Evolutionary conservation across 1,140 invertebrate species (phyloP).

Genomic region (Daktulosphaira vitifoliae): DNA sequence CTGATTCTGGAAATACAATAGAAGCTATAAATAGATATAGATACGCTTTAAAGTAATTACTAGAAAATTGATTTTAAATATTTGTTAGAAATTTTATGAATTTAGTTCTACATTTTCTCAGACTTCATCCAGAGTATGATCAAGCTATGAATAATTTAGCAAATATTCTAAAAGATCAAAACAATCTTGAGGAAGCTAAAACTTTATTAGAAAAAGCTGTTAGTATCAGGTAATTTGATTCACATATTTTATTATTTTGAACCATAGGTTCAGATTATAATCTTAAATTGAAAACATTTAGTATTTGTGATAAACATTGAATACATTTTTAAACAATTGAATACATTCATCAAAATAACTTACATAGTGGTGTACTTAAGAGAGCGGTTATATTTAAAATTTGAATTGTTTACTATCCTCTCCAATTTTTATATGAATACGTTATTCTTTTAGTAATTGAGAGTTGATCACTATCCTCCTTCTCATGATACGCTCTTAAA

Average conservation of each 20-base stretch:
- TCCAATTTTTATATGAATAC: too few relatives aligned
- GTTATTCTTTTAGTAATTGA: too few relatives aligned
- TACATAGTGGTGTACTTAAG: too few relatives aligned
- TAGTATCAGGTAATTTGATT: conserved; percentile 45
- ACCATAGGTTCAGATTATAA: neutral
- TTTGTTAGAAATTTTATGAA: neutral
- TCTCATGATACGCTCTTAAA: too few relatives aligned
- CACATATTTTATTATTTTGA: neutral
- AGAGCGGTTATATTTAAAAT: too few relatives aligned
- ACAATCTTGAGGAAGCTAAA: conserved; percentile 65
- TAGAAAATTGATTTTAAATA: neutral
- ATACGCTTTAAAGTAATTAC: conserved; percentile 58
- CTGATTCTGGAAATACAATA: conserved; percentile 58
- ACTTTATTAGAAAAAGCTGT: conserved; percentile 64
- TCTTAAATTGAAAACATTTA: too few relatives aligned
- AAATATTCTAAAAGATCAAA: conserved; percentile 77
- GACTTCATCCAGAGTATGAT: conserved; percentile 82
- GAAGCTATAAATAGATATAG: conserved; percentile 69
- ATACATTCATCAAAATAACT: too few relatives aligned
- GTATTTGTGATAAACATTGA: too few relatives aligned
- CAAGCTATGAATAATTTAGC: conserved; percentile 96
- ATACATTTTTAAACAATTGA: too few relatives aligned
- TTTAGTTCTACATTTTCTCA: conserved; percentile 41
- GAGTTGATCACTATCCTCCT: too few relatives aligned
- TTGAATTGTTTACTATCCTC: too few relatives aligned